These are phyloP conservation scores for Fopius arisanus DNA, from an alignment of 1,140 invertebrate genomes.

Conservation along the genomic window DNA sequence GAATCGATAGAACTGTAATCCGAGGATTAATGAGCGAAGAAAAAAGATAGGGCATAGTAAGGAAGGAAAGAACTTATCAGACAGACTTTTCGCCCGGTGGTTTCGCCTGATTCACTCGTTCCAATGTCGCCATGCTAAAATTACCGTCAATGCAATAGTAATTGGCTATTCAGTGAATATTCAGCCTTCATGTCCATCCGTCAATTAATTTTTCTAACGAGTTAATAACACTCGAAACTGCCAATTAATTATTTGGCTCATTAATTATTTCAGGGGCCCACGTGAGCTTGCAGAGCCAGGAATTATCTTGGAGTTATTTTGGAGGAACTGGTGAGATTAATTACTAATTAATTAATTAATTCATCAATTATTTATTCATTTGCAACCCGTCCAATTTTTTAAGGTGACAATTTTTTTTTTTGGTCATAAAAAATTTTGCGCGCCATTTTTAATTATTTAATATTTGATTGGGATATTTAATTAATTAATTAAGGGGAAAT, in stretches of 20 bases:
- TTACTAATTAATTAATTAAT: too few relatives aligned
- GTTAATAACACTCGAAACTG: too few relatives aligned
- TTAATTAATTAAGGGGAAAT: too few relatives aligned
- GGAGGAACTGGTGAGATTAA: not conserved
- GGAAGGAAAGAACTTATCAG: not conserved
- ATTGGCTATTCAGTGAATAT: not conserved
- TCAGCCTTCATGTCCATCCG: not conserved
- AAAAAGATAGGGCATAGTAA: not conserved
- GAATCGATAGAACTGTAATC: not conserved
- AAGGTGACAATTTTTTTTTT: too few relatives aligned
- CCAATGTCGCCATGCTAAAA: not conserved
- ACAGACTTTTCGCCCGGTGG: not conserved
- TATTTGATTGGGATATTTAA: too few relatives aligned
- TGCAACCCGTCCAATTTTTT: too few relatives aligned
- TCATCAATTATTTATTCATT: too few relatives aligned
- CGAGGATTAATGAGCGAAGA: not conserved
- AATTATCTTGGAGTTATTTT: not conserved
- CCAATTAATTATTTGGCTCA: not conserved
- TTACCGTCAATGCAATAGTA: not conserved
- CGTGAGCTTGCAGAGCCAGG: not conserved
- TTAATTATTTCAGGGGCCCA: slow-evolving; percentile 5
- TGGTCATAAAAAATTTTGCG: not conserved
- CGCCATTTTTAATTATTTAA: too few relatives aligned
- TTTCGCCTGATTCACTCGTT: not conserved
- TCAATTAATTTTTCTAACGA: not conserved